Base-by-base conservation (phyloP, 2,113 vertebrate genomes). In the Passer domesticus region DNA sequence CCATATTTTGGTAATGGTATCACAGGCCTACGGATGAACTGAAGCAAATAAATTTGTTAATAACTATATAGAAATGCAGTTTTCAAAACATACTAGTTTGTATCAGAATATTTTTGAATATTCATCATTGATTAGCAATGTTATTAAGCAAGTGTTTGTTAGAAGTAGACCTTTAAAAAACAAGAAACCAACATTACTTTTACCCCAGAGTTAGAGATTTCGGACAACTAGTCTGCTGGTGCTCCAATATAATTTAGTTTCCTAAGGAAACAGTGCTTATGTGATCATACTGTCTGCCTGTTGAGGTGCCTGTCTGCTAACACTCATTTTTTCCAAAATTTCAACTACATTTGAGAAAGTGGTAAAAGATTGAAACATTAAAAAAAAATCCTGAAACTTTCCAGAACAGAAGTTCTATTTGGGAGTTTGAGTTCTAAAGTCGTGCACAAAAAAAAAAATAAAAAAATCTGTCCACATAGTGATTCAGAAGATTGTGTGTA, bases 241-340 rank as follows among this genome's bases (percentile, higher is more conserved):
- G 15, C 15, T 87, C 49, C 41, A 46, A 9, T 24, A 73, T 3
- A 82, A 58, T 87, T 93, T 35, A 76, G 24, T 60, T 91, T 94
- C 82, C 92, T 88, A 79, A 90, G 81, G 87, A 95, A 91, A 85
- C 39, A 79, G 17, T 85, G 20, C 17, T 87, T 87, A 79, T 85
- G 58, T 79, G 87, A 83, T 85, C 85, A 76, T 73, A 13, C 66
- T 85, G 70, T 84, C 84, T 87, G 83, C 44, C 24, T 68, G 9
- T 52, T 64, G 58, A 87, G 9, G 10, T 92, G 33, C 27, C 55
- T 78, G 72, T 49, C 85, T 92, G 50, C 56, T 83, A 3, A 0
- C 20, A 28, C 4, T 87, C 17, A 56, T 49, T 87, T 79, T 72
- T 95, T 91, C 59, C 23, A 64, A 91, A 95, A 88, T 76, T 95